Conservation (phyloP, 1,140 invertebrate species). For the Drosophila miranda region DNA sequence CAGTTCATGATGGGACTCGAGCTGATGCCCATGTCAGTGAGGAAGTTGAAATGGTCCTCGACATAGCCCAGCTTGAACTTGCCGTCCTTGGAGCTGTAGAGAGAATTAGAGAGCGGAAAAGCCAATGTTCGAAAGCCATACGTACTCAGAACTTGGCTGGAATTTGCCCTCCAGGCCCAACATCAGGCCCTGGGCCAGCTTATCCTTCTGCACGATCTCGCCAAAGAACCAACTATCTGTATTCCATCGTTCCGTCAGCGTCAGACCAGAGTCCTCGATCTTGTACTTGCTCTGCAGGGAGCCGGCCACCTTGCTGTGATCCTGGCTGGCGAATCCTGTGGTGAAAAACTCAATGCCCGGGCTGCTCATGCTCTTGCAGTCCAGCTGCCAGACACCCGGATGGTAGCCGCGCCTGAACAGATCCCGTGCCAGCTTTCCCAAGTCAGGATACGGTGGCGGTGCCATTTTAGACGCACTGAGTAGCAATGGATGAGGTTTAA, state of each 20-base stretch:
- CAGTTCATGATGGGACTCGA: constrained; percentile 17
- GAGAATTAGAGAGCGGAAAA: background rate
- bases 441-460: constrained; percentile 49
- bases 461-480: constrained; percentile 44
- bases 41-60: constrained; percentile 44
- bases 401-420: constrained; percentile 61
- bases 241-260: constrained; percentile 63
- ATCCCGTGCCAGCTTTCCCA: constrained; percentile 59
- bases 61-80: constrained; percentile 44
- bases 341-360: constrained; percentile 57
- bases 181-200: constrained; percentile 51
- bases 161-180: constrained; percentile 51
- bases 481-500: constrained; percentile 22
- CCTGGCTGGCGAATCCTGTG: constrained; percentile 50
- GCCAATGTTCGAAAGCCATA: background rate
- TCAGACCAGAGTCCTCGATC: constrained; percentile 59
- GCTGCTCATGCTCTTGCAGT: constrained; percentile 56
- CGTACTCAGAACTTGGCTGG: constrained; percentile 37
- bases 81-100: constrained; percentile 31
- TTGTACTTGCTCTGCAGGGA: constrained; percentile 62
- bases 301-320: constrained; percentile 57
- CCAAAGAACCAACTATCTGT: constrained; percentile 59
- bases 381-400: constrained; percentile 65
- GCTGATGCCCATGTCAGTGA: constrained; percentile 30
- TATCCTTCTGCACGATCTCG: constrained; percentile 60